Percentiles rank a stretch among this genome's conserved stretches.
Evolutionary conservation across 1,140 invertebrate species (phyloP).

Genomic region (Drosophila busckii): DNA sequence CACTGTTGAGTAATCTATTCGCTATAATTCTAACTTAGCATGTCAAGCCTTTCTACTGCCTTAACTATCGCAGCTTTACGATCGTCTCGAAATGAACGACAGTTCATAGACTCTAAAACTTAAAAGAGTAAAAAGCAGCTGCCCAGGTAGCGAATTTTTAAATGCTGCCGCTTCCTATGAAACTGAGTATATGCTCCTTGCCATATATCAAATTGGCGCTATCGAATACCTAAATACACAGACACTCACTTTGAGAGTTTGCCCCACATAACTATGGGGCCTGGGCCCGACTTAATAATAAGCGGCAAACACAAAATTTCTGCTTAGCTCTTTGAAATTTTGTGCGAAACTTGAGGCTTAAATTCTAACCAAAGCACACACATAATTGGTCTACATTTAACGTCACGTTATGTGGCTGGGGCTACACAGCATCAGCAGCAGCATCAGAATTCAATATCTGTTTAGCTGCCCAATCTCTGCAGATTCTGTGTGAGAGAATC

Average conservation of each 20-base stretch:
- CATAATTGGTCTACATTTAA: constrained; percentile 51
- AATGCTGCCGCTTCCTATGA: constrained; percentile 51
- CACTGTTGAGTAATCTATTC: constrained; percentile 13
- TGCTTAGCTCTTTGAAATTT: constrained; percentile 63
- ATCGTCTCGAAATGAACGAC: constrained; percentile 20
- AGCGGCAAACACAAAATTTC: constrained; percentile 50
- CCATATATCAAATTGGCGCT: constrained; percentile 74
- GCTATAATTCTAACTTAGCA: constrained; percentile 20
- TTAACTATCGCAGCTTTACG: constrained; percentile 24
- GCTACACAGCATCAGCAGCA: constrained; percentile 5
- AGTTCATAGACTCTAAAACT: constrained; percentile 14
- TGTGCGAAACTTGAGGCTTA: constrained; percentile 62
- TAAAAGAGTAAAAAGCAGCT: constrained; percentile 9
- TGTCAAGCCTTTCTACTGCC: constrained; percentile 24
- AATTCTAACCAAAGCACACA: constrained; percentile 38
- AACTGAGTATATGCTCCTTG: constrained; percentile 72
- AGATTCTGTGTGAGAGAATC: constrained; percentile 65
- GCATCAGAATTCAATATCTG: constrained; percentile 18
- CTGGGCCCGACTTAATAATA: constrained; percentile 37
- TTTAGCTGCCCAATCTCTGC: constrained; percentile 38
- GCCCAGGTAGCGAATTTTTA: constrained; percentile 27
- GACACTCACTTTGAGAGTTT: constrained; percentile 13
- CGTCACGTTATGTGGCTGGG: constrained; percentile 37
- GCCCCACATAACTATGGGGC: constrained; percentile 58
- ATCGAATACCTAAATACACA: constrained; percentile 60